These are phyloP conservation scores for Meloidogyne hapla DNA, from an alignment of 1,140 invertebrate genomes.

Conservation along the genomic window DNA sequence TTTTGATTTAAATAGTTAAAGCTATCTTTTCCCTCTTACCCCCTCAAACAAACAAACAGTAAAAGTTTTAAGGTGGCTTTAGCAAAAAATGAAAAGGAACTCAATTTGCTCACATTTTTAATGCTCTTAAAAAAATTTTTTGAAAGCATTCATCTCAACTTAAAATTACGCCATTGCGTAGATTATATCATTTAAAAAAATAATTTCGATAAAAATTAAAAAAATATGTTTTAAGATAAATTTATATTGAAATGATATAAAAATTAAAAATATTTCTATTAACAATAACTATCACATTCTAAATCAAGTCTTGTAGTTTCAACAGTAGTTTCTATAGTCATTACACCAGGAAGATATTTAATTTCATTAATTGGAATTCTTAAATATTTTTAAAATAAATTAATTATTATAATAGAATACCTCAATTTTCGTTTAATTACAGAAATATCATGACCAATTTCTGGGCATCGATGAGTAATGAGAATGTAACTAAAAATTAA, in stretches of 20 bases:
- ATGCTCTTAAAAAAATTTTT: background rate
- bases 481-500: conserved; percentile 4
- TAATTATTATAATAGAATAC: background rate
- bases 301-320: conserved; percentile 8
- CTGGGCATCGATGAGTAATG: conserved; percentile 13
- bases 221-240: no score
- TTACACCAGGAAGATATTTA: background rate
- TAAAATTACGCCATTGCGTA: background rate
- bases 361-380: conserved; percentile 24
- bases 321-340: conserved; percentile 5
- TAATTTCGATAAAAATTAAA: no score
- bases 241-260: no score
- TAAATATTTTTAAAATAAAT: background rate
- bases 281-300: conserved; percentile 16
- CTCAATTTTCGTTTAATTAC: conserved; percentile 25
- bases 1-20: background rate
- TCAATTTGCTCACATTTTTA: background rate
- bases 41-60: background rate
- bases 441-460: conserved; percentile 28
- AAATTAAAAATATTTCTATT: background rate
- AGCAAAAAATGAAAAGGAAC: no score
- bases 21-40: background rate
- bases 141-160: background rate
- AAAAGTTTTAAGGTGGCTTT: background rate
- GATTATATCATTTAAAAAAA: no score